Evolutionary conservation across 2,797 vertebrate genomes (phyloP), one percentile per base, ranked within the genome.

Genomic region (Schizopygopsis malacanthus): DNA sequence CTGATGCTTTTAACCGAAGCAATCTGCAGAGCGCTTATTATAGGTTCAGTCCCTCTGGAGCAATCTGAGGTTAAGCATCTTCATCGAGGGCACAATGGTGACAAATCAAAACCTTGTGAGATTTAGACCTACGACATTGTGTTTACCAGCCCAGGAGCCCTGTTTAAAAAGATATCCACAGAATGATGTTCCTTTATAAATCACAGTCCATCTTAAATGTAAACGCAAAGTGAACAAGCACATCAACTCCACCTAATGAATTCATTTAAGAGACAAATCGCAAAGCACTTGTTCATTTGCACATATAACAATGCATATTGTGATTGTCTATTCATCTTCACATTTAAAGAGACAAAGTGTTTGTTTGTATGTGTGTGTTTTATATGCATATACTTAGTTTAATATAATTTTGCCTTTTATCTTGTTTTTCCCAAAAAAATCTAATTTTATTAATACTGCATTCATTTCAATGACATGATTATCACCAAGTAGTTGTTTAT

Each of bases 21-120:
- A 61, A 45, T 79, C 54, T 79, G 41, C 65, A 71, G 75, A 16
- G 2, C 25, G 13, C 16, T 25, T 71, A 82, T 50, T 81, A 69
- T 41, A 69, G 28, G 45, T 22, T 52, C 63, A 33, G 45, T 77
- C 59, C 61, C 54, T 5, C n/a, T 2, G 22, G 71, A 52, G 41
- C 69, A 82, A 72, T 72, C 54, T 41, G 82, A 28, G 72, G 33
- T 56, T 83, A 54, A 84, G 18, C 59, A 76, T 63, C 72, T 84
- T 77, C 45, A 84, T 65, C 45, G 69, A 59, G 75, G 33, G 33
- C 75, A 41, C 20, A 41, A 37, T 65, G 78, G 16, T 3, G 6
- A 13, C 8, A 10, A 41, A 78, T 56, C 11, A 22, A 54, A 39
- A 22, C 10, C 75, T 61, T 41, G 11, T 10, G 16, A 50, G 67